Evolutionary conservation across 2,113 vertebrate genomes (phyloP), one percentile per base, ranked within the genome.

Genomic region (Balaenoptera acutorostrata): DNA sequence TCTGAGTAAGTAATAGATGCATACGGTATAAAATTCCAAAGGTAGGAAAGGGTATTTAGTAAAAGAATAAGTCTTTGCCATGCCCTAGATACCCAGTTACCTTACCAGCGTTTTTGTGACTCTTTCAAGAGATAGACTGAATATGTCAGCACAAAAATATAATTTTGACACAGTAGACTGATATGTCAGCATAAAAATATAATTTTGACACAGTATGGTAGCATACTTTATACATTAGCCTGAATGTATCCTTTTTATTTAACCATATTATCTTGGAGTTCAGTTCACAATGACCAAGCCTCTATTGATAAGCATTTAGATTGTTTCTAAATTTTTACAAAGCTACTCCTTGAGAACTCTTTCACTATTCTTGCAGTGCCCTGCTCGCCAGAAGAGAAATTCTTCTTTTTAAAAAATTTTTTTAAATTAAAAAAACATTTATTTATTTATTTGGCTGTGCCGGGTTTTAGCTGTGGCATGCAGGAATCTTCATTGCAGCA

Each of bases 301-400:
- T 94, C 71, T 84, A 41, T 39, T 83, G 52, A 74, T n/a, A 85
- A 77, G 59, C 64, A 92, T 59, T 78, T 36, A 57, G 17, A 89
- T 66, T 89, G 59, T 92, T 95, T 95, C 84, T 86, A 93, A 96
- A 92, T 20, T 59, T 88, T 87, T 71, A 82, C 88, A 97, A 96
- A 71, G 27, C 36, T 95, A 81, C 41, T 94, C 71, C 57, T 82
- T 95, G 63, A 92, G 77, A 90, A 36, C 11, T 81, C n/a, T 92
- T 90, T 72, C 41, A 87, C 68, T 78, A 25, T 52, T 93, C 63
- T 93, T 95, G n/a, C 14, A 66, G 64, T 66, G 44, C 2, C 14
- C 39, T 96, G 27, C 52, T 96, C 64, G 71, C 14, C 49, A 80
- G 29, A 93, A 87, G 44, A 68, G 36, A 85, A 91, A 75, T 55